Percentiles rank a stretch among this genome's conserved stretches.
phyloP scores from a whole-genome alignment of 2,797 vertebrate species.

The Pipistrellus nathusii region DNA sequence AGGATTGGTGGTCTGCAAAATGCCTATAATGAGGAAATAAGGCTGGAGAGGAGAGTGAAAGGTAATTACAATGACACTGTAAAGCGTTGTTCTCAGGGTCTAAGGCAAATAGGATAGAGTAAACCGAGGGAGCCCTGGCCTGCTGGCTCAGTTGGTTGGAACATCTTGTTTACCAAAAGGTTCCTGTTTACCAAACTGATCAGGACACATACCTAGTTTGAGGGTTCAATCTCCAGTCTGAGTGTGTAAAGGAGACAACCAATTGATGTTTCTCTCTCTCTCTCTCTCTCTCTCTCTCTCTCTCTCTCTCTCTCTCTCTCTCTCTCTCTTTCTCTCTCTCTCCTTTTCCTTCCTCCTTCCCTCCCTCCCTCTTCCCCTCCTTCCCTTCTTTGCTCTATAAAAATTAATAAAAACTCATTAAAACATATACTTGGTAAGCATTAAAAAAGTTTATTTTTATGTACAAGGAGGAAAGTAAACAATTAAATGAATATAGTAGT shows the following conservation, averaged over 20 bases:
- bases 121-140: neutral
- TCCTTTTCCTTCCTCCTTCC: too few relatives aligned
- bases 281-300: neutral
- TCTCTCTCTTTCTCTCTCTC: too few relatives aligned
- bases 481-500: neutral
- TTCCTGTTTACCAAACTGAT: too few relatives aligned
- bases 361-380: too few relatives aligned
- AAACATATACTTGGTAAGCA: neutral
- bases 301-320: too few relatives aligned
- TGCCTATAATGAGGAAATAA: neutral
- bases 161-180: neutral
- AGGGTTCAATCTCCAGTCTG: neutral
- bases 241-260: neutral
- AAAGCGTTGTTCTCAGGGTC: neutral
- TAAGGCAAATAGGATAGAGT: neutral
- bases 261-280: neutral
- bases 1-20: neutral
- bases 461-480: neutral
- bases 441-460: neutral
- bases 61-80: neutral
- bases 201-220: neutral
- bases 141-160: neutral
- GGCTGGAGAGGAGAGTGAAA: neutral
- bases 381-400: too few relatives aligned
- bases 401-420: neutral